Evolutionary conservation across 2,113 vertebrate genomes (phyloP).

Genomic region (Chionodraco myersi): DNA sequence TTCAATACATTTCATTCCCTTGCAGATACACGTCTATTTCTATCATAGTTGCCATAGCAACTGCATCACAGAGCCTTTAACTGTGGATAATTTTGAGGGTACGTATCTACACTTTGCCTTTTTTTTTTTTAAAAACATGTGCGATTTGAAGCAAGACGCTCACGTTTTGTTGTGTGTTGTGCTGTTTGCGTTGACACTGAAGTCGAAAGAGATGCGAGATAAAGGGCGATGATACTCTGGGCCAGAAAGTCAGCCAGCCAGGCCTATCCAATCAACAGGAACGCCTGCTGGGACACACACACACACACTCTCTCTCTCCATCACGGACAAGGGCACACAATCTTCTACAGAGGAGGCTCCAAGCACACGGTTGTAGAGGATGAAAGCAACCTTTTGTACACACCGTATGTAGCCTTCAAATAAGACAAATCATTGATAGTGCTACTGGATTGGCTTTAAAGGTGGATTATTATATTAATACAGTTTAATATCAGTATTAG

Average conservation of each 20-base stretch:
- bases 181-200: slow-evolving; percentile 15
- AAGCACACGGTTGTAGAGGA: slow-evolving; percentile 43
- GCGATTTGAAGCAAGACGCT: slow-evolving; percentile 41
- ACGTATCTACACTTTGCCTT: slow-evolving; percentile 68
- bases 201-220: slow-evolving; percentile 59
- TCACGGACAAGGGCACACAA: slow-evolving; percentile 74
- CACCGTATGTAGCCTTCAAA: too few species aligned
- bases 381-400: slow-evolving; percentile 19
- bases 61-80: slow-evolving; percentile 82
- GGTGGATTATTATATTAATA: too few species aligned
- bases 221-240: slow-evolving; percentile 61
- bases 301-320: slow-evolving; percentile 51
- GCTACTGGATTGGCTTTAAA: too few species aligned
- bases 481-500: too few species aligned
- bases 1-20: slow-evolving; percentile 82
- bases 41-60: slow-evolving; percentile 86
- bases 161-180: slow-evolving; percentile 6
- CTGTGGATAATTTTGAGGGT: slow-evolving; percentile 83
- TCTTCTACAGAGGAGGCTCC: slow-evolving; percentile 51
- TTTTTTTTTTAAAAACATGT: slow-evolving; percentile 47
- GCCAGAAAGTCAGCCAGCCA: slow-evolving; percentile 66
- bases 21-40: slow-evolving; percentile 85
- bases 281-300: slow-evolving; percentile 73
- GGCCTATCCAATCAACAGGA: slow-evolving; percentile 76
- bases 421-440: too few species aligned